A percentile compares a stretch with the other conserved stretches of the same genome.
Conservation (phyloP, 2,888 invertebrate species). For the Oxystoma pomonae region DNA sequence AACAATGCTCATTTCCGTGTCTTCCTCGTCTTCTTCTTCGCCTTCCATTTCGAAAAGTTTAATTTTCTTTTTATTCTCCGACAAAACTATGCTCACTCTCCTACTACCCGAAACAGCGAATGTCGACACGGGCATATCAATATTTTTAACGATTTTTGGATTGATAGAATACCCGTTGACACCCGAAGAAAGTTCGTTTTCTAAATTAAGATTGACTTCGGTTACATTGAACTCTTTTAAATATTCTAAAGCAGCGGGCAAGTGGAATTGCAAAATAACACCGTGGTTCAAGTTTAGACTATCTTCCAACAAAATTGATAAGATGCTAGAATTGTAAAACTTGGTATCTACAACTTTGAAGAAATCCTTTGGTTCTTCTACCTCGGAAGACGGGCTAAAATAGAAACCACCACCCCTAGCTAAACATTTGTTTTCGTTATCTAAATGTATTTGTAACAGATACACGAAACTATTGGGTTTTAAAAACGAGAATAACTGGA, state of each 20-base stretch:
- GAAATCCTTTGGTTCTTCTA: slow-evolving; percentile 7
- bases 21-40: slow-evolving; percentile 87
- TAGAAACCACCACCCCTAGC: slow-evolving; percentile 54
- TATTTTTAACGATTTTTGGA: slow-evolving; percentile 52
- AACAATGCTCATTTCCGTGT: slow-evolving; percentile 48
- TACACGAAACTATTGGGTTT: slow-evolving; percentile 50
- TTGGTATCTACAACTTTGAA: slow-evolving; percentile 61
- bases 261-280: slow-evolving; percentile 37
- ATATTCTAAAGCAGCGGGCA: slow-evolving; percentile 39
- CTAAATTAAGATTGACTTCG: slow-evolving; percentile 15
- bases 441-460: slow-evolving; percentile 50
- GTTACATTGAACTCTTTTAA: slow-evolving; percentile 29
- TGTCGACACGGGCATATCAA: slow-evolving; percentile 63
- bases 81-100: slow-evolving; percentile 80
- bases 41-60: slow-evolving; percentile 89
- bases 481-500: slow-evolving; percentile 53
- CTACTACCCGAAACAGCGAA: slow-evolving; percentile 82
- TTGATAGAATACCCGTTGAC: slow-evolving; percentile 56
- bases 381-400: slow-evolving; percentile 41
- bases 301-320: slow-evolving; percentile 68
- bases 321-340: slow-evolving; percentile 67
- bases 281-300: slow-evolving; percentile 36
- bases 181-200: slow-evolving; percentile 45
- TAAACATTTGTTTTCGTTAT: slow-evolving; percentile 34
- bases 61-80: slow-evolving; percentile 74